Evolutionary conservation across 2,797 vertebrate species (phyloP), one percentile per base, ranked within the genome.

Genomic region (Oryzias dopingdopingensis): DNA sequence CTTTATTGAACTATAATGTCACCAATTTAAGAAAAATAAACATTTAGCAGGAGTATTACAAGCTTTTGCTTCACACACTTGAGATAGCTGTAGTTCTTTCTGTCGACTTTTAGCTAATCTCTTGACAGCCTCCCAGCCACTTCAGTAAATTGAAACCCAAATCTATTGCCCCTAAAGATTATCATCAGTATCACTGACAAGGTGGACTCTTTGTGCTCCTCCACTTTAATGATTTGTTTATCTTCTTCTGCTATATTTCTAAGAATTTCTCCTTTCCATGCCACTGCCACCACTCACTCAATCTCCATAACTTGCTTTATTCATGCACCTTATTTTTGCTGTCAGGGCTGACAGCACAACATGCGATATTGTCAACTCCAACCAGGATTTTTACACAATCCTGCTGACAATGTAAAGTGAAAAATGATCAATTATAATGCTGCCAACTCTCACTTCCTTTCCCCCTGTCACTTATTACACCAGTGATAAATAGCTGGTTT

Each of bases 391-490:
- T 81, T 74, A 74, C 65, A 79, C 75, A 56, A 81, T 81, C 70
- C 68, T 69, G 59, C 67, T 77, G 79, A 84, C 80, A 74, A 65
- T 61, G 62, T 47, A 45, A 62, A 85, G 71, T 84, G 83, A 89
- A 87, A 81, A 81, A 87, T 84, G 57, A 84, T 87, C 78, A 88
- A 86, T 90, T 85, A 86, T 78, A 79, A 83, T 86, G 72, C 83
- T 79, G 63, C 73, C 74, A 80, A 72, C 60, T 77, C 67, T 70
- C 53, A 77, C 75, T 67, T 79, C 50, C 56, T 42, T 59, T 66
- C 70, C 71, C 50, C 70, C 68, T 72, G 74, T 81, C 82, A 72
- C 80, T 63, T 82, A 76, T 79, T 68, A 67, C 69, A 56, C 61
- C 61, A 69, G 72, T 86, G 82, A 86, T 77, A 67, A 81, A 83